Evolutionary conservation across 2,113 vertebrate species (phyloP).

Genomic region (Aspiorhynchus laticeps): DNA sequence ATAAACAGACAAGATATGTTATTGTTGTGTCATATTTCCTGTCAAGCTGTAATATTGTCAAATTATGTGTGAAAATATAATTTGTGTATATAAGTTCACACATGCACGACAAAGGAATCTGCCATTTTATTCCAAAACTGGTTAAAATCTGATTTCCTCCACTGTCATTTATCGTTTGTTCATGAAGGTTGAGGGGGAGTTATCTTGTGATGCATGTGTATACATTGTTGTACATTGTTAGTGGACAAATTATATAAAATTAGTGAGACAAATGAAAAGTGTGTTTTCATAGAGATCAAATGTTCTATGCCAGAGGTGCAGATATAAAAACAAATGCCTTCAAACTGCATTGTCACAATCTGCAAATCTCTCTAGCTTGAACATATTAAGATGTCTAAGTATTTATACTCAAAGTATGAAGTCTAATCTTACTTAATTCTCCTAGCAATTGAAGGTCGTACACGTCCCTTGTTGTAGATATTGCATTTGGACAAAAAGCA

Average conservation of each 20-base stretch:
- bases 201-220: background rate
- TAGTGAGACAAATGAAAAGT: background rate
- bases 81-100: background rate
- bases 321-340: background rate
- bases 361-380: constrained; percentile 9
- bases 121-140: background rate
- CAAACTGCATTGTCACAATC: background rate
- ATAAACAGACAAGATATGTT: too few relatives aligned
- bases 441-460: constrained; percentile 64
- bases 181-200: background rate
- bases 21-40: background rate
- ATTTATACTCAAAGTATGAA: constrained; percentile 15
- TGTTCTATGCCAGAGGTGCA: background rate
- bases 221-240: background rate
- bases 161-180: background rate
- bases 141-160: background rate
- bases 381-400: background rate
- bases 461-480: constrained; percentile 62
- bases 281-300: background rate
- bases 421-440: constrained; percentile 26
- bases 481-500: constrained; percentile 71
- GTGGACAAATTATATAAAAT: background rate
- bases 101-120: background rate
- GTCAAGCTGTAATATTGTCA: background rate
- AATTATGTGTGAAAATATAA: background rate